Evolutionary conservation across 2,888 invertebrate genomes (phyloP).

Genomic region (Diarsia rubi): DNA sequence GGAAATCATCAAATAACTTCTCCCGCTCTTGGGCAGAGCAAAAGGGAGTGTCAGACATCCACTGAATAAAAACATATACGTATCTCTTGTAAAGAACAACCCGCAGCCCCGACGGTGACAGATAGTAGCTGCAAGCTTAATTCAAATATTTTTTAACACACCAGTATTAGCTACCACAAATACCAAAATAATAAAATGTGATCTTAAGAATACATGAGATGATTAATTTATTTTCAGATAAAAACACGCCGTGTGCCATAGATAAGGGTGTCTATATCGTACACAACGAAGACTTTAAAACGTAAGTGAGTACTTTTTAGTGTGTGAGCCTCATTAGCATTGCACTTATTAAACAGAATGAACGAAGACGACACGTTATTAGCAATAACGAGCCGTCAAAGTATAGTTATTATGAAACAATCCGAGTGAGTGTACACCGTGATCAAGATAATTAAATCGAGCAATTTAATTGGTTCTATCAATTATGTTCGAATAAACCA

Average conservation of each 20-base stretch:
- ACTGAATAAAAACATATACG: no score
- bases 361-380: slow-evolving; percentile 82
- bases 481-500: slow-evolving; percentile 38
- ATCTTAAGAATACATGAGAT: slow-evolving; percentile 42
- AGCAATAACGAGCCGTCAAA: slow-evolving; percentile 69
- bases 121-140: neutral
- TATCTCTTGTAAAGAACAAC: no score
- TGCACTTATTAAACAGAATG: slow-evolving; percentile 72
- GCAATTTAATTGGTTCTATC: slow-evolving; percentile 50
- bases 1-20: no score
- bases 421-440: slow-evolving; percentile 70
- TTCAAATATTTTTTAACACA: neutral
- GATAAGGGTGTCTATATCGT: slow-evolving; percentile 78
- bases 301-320: slow-evolving; percentile 80
- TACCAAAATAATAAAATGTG: slow-evolving; percentile 40
- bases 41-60: no score
- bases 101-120: no score
- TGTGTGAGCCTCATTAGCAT: slow-evolving; percentile 57
- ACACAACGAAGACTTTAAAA: slow-evolving; percentile 77
- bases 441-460: slow-evolving; percentile 49
- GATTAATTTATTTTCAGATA: slow-evolving; percentile 79
- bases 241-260: slow-evolving; percentile 72
- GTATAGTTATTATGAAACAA: slow-evolving; percentile 71
- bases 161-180: slow-evolving; percentile 8
- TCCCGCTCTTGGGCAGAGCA: no score